phyloP scores from a whole-genome alignment of 2,888 invertebrate species.

The Monochamus alternatus region DNA sequence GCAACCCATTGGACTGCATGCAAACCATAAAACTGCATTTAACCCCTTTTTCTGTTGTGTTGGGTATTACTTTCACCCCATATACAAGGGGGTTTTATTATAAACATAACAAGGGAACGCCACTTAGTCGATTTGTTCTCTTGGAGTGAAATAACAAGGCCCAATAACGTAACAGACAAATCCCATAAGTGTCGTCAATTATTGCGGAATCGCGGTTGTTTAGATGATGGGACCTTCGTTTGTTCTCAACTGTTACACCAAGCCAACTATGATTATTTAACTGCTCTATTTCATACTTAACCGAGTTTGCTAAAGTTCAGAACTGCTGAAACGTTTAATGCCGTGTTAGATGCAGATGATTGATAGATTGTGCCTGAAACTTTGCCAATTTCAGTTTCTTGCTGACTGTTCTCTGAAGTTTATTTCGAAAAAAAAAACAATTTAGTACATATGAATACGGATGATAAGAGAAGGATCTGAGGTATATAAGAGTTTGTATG shows the following conservation, averaged over 20 bases:
- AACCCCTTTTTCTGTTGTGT: neutral
- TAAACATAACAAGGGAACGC: conserved; percentile 2
- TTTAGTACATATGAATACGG: no score
- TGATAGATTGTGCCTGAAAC: conserved; percentile 9
- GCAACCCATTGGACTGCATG: neutral
- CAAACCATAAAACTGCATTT: neutral
- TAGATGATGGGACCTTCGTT: neutral
- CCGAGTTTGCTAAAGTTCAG: neutral
- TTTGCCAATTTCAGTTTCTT: neutral
- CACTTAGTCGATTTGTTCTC: conserved; percentile 3
- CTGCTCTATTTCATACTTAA: neutral
- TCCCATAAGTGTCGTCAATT: neutral
- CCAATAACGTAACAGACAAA: neutral
- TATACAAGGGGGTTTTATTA: neutral
- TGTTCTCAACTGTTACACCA: neutral
- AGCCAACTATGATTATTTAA: neutral
- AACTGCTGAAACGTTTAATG: conserved; percentile 12
- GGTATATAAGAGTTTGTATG: no score
- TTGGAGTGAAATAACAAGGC: conserved; percentile 7
- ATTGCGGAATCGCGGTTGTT: neutral
- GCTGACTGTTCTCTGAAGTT: neutral
- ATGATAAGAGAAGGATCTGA: neutral
- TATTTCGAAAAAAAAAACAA: neutral
- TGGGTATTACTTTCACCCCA: neutral
- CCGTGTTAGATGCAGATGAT: neutral